Evolutionary conservation across 2,797 vertebrate species (phyloP).

Genomic region (Choloepus didactylus): DNA sequence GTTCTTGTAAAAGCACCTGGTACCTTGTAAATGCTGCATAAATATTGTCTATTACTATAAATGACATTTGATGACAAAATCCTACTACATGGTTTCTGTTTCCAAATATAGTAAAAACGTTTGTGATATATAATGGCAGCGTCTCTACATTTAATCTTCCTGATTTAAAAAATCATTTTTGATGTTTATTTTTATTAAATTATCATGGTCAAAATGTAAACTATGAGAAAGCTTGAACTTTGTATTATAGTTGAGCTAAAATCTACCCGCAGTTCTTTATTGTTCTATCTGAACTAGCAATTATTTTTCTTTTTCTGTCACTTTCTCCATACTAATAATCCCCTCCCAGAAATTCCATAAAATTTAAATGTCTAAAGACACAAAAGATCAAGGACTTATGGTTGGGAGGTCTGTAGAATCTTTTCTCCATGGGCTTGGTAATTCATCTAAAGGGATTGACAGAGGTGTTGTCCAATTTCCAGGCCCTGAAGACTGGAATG

Average conservation of each 20-base stretch:
- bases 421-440: neutral
- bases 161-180: neutral
- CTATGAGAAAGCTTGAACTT: neutral
- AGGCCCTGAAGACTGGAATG: neutral
- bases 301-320: neutral
- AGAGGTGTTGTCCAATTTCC: neutral
- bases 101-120: neutral
- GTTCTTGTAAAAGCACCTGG: neutral
- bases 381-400: neutral
- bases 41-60: neutral
- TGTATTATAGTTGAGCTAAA: neutral
- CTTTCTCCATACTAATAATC: neutral
- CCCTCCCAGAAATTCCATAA: neutral
- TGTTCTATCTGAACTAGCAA: neutral
- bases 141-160: neutral
- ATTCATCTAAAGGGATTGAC: neutral
- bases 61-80: neutral
- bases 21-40: neutral
- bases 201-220: neutral
- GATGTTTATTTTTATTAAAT: neutral
- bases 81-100: neutral
- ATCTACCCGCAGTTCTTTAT: neutral
- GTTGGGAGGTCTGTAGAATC: neutral
- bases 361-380: neutral
- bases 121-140: neutral